Evolutionary conservation across 1,140 invertebrate species (phyloP).

Genomic region (Atta texana): DNA sequence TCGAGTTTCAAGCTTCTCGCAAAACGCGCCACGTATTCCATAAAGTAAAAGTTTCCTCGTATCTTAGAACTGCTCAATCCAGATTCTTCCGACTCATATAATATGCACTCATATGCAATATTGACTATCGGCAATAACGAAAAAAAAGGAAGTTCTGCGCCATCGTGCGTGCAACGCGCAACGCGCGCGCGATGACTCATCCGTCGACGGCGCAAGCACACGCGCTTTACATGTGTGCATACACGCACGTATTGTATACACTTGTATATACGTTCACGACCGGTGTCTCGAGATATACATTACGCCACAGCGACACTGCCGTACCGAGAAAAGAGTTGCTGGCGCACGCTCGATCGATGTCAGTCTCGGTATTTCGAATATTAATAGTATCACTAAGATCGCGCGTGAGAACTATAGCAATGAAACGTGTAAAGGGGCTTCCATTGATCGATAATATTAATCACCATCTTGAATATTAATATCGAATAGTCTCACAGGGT

Average conservation of each 20-base stretch:
- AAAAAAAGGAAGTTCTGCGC: slow-evolving; percentile 49
- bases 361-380: slow-evolving; percentile 45
- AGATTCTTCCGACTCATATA: not conserved
- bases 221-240: slow-evolving; percentile 37
- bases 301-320: slow-evolving; percentile 51
- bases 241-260: slow-evolving; percentile 53
- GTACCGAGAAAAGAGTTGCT: slow-evolving; percentile 42
- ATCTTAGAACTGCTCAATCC: not conserved
- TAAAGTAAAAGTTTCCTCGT: not conserved
- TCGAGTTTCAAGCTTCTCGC: not conserved
- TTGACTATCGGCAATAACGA: slow-evolving; percentile 34
- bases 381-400: slow-evolving; percentile 51
- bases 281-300: slow-evolving; percentile 59
- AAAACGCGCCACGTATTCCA: no score
- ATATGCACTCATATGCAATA: slow-evolving; percentile 12
- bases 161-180: slow-evolving; percentile 57
- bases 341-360: slow-evolving; percentile 38
- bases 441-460: slow-evolving; percentile 52
- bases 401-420: slow-evolving; percentile 55
- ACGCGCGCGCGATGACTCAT: slow-evolving; percentile 57
- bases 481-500: slow-evolving; percentile 11
- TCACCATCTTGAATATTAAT: slow-evolving; percentile 37
- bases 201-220: slow-evolving; percentile 44
- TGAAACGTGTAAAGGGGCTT: slow-evolving; percentile 26
- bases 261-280: slow-evolving; percentile 52